Evolutionary conservation across 2,888 invertebrate species (phyloP).

Genomic region (Ashinkailepas kermadecensis): DNA sequence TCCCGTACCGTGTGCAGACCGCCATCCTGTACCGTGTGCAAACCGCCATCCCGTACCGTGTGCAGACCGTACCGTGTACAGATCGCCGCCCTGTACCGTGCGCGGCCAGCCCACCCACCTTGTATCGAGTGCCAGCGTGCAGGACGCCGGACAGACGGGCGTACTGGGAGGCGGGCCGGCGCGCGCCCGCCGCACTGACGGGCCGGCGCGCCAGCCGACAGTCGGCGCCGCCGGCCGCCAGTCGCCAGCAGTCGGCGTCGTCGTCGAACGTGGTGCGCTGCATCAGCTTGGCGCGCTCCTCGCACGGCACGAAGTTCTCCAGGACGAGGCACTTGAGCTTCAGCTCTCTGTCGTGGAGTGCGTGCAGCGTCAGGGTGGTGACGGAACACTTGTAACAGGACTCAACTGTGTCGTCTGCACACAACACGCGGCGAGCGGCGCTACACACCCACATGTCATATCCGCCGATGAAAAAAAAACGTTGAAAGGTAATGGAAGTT

Average conservation of each 20-base stretch:
- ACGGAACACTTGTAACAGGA: too few species aligned
- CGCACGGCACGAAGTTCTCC: constrained; percentile 74
- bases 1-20: too few species aligned
- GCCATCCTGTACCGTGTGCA: too few species aligned
- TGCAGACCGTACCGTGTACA: too few species aligned
- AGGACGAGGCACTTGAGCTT: constrained; percentile 80
- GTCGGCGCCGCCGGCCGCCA: constrained; percentile 25
- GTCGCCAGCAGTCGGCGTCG: constrained; percentile 66
- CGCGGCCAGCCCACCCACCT: constrained; percentile 35
- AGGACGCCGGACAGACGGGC: constrained; percentile 52
- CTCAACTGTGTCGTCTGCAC: too few species aligned
- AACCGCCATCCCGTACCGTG: too few species aligned
- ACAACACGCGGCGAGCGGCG: too few species aligned
- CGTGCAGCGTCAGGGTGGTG: too few species aligned
- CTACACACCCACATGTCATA: too few species aligned
- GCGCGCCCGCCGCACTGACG: constrained; percentile 54
- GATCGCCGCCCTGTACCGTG: too few species aligned
- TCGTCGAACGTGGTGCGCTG: constrained; percentile 70
- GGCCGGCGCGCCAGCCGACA: constrained; percentile 42
- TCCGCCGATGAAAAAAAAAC: too few species aligned
- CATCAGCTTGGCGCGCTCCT: constrained; percentile 65
- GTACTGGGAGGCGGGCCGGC: constrained; percentile 54
- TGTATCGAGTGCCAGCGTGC: constrained; percentile 46
- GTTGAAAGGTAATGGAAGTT: too few species aligned
- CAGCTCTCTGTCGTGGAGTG: constrained; percentile 54